Evolutionary conservation across 2,113 vertebrate genomes (phyloP).

Genomic region (Mobula hypostoma): DNA sequence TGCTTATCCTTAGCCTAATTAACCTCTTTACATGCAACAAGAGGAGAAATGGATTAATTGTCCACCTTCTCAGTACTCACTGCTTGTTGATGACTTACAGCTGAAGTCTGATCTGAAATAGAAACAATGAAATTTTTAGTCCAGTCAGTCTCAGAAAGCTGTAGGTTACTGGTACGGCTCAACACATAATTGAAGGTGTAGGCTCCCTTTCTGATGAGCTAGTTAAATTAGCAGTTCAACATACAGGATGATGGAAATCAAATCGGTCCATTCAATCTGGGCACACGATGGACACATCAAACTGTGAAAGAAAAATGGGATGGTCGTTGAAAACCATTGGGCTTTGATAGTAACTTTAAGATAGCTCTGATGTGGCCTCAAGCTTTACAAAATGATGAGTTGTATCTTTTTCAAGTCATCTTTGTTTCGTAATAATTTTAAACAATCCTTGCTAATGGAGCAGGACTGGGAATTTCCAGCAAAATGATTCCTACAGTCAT

Average conservation of each 20-base stretch:
- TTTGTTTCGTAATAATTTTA: background rate
- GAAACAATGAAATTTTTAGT: constrained; percentile 43
- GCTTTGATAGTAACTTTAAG: no score
- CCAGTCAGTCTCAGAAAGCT: background rate
- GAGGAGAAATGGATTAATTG: background rate
- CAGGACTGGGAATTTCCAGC: background rate
- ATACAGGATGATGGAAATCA: background rate
- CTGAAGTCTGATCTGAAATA: constrained; percentile 88
- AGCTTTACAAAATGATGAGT: background rate
- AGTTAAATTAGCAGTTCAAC: background rate
- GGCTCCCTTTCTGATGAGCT: background rate
- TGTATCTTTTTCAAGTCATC: background rate
- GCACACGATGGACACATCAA: background rate
- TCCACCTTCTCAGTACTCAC: constrained; percentile 64
- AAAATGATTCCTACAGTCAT: background rate
- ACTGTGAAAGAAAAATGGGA: background rate
- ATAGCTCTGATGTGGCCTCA: background rate
- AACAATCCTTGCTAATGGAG: background rate
- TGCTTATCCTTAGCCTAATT: background rate
- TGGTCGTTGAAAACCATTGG: background rate
- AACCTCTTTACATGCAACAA: background rate
- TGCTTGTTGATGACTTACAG: constrained; percentile 81
- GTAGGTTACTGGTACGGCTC: background rate
- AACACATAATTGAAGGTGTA: background rate
- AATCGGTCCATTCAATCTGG: background rate